Evolutionary conservation across 2,888 invertebrate genomes (phyloP), one percentile per base, ranked within the genome.

Genomic region (Diploptera punctata): DNA sequence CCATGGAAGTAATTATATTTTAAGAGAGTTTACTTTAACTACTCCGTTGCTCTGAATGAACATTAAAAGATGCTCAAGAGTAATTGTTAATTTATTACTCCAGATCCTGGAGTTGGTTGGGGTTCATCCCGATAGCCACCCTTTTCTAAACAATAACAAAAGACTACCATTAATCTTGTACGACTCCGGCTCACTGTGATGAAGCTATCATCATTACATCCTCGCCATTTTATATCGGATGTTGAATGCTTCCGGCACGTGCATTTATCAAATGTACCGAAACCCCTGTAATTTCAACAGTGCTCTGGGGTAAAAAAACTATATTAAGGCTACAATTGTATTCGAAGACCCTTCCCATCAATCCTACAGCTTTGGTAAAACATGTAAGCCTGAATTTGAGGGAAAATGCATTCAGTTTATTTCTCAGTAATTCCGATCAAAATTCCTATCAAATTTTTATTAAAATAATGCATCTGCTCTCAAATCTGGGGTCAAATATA

Each of bases 111-210:
- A 10, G 5, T 33, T 52, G 13, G 1, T 54, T 29, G 57, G 13
- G 57, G 57, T n/a, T 57, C 57, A 57, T 57, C 57, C n/a, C 21
- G 29, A 57, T 57, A n/a, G 57, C 29, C 57, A 29, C 5, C 29
- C 2, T n/a, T 29, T 31, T 57, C 57, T n/a, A 57, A 57, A 57
- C 26, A 57, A 57, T 57, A 57, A 57, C 57, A 57, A 57, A 57
- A 26, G 57, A 57, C 29, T 29, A 24, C n/a, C 57, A 57, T 57
- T 57, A 29, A 57, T 57, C 57, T 29, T 21, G 26, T 13, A 26
- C 5, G 54, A 26, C 26, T 21, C 31, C 3, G 13, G 21, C 13
- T 52, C 21, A 9, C 24, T 21, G 9, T 26, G 26, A 4, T 33
- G 10, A 7, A 7, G 33, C 33, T 5, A 33, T 33, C 33, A 7